Base-by-base conservation (phyloP, 2,797 vertebrate genomes). In the Enteromius unitaeniatus region DNA sequence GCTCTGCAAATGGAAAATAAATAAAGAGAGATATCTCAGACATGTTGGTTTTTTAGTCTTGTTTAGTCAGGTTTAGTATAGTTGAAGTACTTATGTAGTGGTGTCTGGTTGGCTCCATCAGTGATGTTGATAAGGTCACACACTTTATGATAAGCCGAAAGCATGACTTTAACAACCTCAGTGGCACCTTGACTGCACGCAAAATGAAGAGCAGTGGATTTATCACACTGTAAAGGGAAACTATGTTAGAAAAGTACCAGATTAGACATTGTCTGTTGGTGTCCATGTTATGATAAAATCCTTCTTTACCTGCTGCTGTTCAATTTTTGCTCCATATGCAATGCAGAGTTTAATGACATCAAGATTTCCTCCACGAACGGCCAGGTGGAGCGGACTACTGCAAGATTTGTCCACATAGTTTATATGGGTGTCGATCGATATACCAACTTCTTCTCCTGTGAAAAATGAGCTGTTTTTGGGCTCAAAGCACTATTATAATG, bases 121-220 rank as follows among this genome's bases (percentile, higher is more conserved):
- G 90, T 91, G 69, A 95, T 92, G 51, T 96, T 94, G 86, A 97
- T 91, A 84, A 96, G 93, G 62, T 95, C 92, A 0, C 91, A 88
- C 17, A 92, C 92, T 5, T 93, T 94, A 55, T 89, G 86, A 31
- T 95, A 96, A 55, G 95, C 91, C 0, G 94, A 94, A 19, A 97
- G 92, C 96, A 97, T 96, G 79, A 96, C 73, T 64, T 95, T 96
- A 7, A 97, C 95, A 69, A 95, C 96, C 80, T 96, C 95, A 5
- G 91, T 95, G 26, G 96, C 96, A 86, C 96, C 96, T 89, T 97
- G 96, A 69, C 94, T 95, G 80, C 96, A 96, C 74, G 96, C 96
- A 87, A 96, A 96, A 90, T 97, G 96, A 86, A 97, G 95, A n/a
- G 96, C 93, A 14, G 95, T 97, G 85, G 96, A 96, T 86, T 95